Conservation (phyloP, 1,140 invertebrate species). For the Wasmannia auropunctata region DNA sequence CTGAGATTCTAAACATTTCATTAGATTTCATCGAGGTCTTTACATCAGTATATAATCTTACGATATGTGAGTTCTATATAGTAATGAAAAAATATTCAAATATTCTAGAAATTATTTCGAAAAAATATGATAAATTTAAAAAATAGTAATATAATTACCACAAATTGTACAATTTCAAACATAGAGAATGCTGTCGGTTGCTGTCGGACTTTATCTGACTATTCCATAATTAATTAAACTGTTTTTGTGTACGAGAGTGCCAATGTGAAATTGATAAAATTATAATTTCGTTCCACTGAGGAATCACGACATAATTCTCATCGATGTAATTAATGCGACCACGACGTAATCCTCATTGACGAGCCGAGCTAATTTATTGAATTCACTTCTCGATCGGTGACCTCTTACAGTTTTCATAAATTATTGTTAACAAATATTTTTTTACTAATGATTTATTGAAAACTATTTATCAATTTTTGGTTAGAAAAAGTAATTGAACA, state of each 20-base stretch:
- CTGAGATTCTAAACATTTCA: constrained; percentile 11
- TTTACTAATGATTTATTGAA: background rate
- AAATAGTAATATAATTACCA: background rate
- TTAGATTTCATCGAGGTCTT: background rate
- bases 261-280: constrained; percentile 20
- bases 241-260: background rate
- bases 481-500: background rate
- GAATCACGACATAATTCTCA: constrained; percentile 44
- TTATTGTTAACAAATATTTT: background rate
- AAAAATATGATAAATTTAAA: background rate
- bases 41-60: background rate
- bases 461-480: background rate
- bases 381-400: constrained; percentile 34
- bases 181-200: background rate
- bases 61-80: background rate
- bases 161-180: background rate
- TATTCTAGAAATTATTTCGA: background rate
- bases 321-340: constrained; percentile 44
- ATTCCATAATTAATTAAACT: constrained; percentile 32
- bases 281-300: constrained; percentile 16
- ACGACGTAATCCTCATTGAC: constrained; percentile 46
- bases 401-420: background rate
- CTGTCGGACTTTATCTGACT: background rate
- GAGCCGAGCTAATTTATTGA: constrained; percentile 34
- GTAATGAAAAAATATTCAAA: background rate